These are phyloP conservation scores for Thripadectes ignobilis DNA, from an alignment of 2,797 vertebrate genomes.

Conservation along the genomic window DNA sequence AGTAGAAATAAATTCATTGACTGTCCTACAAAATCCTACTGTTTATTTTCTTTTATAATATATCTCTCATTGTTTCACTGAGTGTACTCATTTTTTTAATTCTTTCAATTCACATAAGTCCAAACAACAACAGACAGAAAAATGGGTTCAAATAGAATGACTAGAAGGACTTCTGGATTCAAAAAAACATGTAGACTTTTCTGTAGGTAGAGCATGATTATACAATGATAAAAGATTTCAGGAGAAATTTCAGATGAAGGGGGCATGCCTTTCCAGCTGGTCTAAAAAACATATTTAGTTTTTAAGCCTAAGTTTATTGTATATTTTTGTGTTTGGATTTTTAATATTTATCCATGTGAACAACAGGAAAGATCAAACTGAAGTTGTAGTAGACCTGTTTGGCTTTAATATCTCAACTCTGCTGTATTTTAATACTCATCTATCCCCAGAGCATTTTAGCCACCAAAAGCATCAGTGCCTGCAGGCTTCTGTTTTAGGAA, in stretches of 20 bases:
- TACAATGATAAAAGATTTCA: background rate
- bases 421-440: slow-evolving; percentile 1
- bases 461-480: background rate
- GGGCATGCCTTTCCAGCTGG: background rate
- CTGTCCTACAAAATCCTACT: background rate
- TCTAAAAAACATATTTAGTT: background rate
- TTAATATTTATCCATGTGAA: background rate
- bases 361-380: background rate
- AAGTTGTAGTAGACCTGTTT: background rate
- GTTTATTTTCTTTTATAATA: background rate
- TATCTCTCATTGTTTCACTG: background rate
- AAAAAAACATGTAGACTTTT: background rate
- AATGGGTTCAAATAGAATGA: background rate
- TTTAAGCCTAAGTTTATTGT: background rate
- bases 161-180: background rate
- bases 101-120: background rate
- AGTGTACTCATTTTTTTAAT: background rate
- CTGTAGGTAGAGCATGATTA: background rate
- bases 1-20: background rate
- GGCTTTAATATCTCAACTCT: background rate
- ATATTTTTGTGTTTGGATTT: background rate
- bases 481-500: background rate
- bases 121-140: background rate
- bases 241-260: background rate
- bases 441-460: background rate